These are phyloP conservation scores for Sepioteuthis lessoniana DNA, from an alignment of 2,888 invertebrate species.

Conservation along the genomic window DNA sequence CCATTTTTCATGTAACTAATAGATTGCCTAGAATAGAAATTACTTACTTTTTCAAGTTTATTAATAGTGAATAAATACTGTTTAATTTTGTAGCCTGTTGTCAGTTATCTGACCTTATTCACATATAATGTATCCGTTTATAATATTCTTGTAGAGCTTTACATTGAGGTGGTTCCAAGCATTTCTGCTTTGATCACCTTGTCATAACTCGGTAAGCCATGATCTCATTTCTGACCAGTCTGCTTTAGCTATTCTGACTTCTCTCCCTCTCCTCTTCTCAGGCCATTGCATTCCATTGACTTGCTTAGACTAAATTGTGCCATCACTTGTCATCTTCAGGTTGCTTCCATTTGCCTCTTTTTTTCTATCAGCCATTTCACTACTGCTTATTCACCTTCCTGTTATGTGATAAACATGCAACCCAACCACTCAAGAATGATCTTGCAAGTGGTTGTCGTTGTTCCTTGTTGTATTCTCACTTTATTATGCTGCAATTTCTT, in stretches of 20 bases:
- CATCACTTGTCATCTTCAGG: conserved; percentile 42
- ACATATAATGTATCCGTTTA: not conserved
- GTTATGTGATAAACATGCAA: conserved; percentile 24
- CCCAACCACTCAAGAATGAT: not conserved
- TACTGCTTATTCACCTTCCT: conserved; percentile 36
- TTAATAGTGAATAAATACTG: not conserved
- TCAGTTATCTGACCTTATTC: not conserved
- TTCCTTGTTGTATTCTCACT: conserved; percentile 37
- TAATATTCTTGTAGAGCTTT: conserved; percentile 43
- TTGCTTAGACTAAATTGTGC: conserved; percentile 41
- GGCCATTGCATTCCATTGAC: conserved; percentile 40
- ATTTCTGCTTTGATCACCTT: not conserved
- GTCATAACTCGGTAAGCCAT: conserved; percentile 40
- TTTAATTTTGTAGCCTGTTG: not conserved
- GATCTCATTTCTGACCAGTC: conserved; percentile 36
- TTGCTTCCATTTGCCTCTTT: not conserved
- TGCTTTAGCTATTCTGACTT: conserved; percentile 43
- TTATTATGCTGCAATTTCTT: conserved; percentile 21
- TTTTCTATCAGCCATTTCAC: not conserved
- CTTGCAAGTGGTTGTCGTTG: conserved; percentile 36
- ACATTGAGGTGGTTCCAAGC: conserved; percentile 3
- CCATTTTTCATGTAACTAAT: not conserved
- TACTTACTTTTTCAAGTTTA: not conserved
- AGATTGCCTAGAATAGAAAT: not conserved
- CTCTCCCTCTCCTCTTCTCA: not conserved